Evolutionary conservation across 2,797 vertebrate species (phyloP), one percentile per base, ranked within the genome.

Genomic region (Onychomys arenicola): DNA sequence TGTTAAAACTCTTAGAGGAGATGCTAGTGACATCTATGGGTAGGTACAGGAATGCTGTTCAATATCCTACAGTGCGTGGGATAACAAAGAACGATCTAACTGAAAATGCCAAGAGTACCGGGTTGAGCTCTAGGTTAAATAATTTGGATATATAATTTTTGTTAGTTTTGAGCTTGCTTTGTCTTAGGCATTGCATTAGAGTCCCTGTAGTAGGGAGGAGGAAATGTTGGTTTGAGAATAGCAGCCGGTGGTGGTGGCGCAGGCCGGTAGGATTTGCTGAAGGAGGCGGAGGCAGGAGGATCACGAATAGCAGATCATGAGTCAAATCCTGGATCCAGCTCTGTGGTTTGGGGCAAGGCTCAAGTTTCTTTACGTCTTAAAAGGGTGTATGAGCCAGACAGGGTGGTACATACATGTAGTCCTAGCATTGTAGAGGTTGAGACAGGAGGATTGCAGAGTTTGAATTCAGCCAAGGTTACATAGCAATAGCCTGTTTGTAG

Each of bases 211-310:
- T 65, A 34, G 67, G 82, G 61, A 89, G 55, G 34, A 46, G 77
- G 89, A 92, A 82, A 27, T 87, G 32, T 73, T 93, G 49, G 93
- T 59, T 73, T 76, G 61, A 94, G 67, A 90, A 40, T n/a, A 92
- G 40, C 17, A 61, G 37, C n/a, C n/a, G n/a, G n/a, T n/a, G n/a
- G n/a, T n/a, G n/a, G n/a, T n/a, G n/a, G n/a, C n/a, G n/a, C n/a
- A n/a, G n/a, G n/a, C n/a, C n/a, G n/a, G n/a, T n/a, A n/a, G n/a
- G n/a, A n/a, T n/a, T n/a, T n/a, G n/a, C n/a, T n/a, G n/a, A n/a
- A n/a, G n/a, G n/a, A n/a, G n/a, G n/a, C n/a, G n/a, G n/a, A n/a
- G n/a, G n/a, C n/a, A n/a, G n/a, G n/a, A n/a, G n/a, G n/a, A n/a
- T n/a, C n/a, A n/a, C n/a, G 67, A 90, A 40, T n/a, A 92, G 40